Evolutionary conservation across 2,888 invertebrate genomes (phyloP), one percentile per base, ranked within the genome.

Genomic region (Mellilla xanthometata): DNA sequence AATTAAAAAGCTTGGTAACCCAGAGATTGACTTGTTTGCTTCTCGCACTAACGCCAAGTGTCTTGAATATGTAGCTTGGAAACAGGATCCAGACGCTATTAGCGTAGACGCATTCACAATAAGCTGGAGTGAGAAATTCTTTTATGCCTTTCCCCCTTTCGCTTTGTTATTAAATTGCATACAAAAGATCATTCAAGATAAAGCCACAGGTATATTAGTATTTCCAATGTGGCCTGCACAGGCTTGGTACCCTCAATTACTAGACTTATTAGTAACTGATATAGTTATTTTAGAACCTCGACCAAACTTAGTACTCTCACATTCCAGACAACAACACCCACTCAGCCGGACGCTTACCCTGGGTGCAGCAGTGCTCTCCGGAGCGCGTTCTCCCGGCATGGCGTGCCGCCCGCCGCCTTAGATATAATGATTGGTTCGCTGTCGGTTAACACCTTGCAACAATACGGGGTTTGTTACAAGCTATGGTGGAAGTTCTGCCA

Each of bases 181-280:
- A 3, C 12, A 41, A 36, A 60, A 61, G 39, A 54, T 57, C 12
- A 47, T 55, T 9, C 10, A n/a, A 1, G 61, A 64, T 10, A 47
- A 44, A 13, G 56, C 58, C 4, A 11, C 10, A 1, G 60, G 60
- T 0, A 58, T 63, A 0, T 6, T 59, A 1, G 51, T 62, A 3
- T 52, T 58, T 3, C 59, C 60, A 2, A 9, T 24, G 5, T 60
- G 61, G 58, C 49, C 54, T 1, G 42, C 55, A 3, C 60, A 63
- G 12, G 56, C 58, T 3, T 61, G 59, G 58, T 62, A 31, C 33
- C 57, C 57, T n/a, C n/a, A n/a, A n/a, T n/a, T n/a, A n/a, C n/a
- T n/a, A n/a, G n/a, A n/a, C n/a, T n/a, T n/a, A n/a, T n/a, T n/a
- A n/a, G n/a, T n/a, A n/a, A n/a, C n/a, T n/a, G n/a, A n/a, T 2